These are phyloP conservation scores for Tragelaphus imberbis DNA, from an alignment of 2,113 vertebrate species.

Conservation along the genomic window DNA sequence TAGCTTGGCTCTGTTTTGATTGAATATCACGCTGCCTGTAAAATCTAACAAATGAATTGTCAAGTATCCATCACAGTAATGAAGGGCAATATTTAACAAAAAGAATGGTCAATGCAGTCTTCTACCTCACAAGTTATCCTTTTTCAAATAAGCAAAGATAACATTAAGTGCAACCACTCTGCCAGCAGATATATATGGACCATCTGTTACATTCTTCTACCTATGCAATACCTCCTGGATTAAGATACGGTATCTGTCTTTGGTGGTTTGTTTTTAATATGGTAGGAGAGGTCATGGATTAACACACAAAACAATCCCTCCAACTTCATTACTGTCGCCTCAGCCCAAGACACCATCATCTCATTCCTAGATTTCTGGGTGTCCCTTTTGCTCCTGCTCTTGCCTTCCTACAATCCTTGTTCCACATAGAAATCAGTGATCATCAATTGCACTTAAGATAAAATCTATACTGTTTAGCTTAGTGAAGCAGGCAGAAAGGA, in stretches of 20 bases:
- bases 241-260: background rate
- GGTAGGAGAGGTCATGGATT: background rate
- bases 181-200: background rate
- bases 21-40: background rate
- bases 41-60: conserved; percentile 18
- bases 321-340: background rate
- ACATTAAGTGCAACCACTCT: background rate
- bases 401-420: background rate
- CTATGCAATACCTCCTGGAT: background rate
- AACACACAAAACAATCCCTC: background rate
- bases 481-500: background rate
- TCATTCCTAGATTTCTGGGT: background rate
- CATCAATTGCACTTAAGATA: background rate
- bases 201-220: background rate
- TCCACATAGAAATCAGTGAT: background rate
- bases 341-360: background rate
- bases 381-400: background rate
- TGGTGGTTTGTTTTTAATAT: background rate
- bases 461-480: background rate
- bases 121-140: background rate
- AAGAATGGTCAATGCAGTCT: background rate
- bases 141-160: background rate
- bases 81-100: background rate
- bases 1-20: conserved; percentile 20
- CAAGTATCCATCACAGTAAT: background rate